These are phyloP conservation scores for Formica aserva DNA, from an alignment of 2,888 invertebrate species.

Conservation along the genomic window DNA sequence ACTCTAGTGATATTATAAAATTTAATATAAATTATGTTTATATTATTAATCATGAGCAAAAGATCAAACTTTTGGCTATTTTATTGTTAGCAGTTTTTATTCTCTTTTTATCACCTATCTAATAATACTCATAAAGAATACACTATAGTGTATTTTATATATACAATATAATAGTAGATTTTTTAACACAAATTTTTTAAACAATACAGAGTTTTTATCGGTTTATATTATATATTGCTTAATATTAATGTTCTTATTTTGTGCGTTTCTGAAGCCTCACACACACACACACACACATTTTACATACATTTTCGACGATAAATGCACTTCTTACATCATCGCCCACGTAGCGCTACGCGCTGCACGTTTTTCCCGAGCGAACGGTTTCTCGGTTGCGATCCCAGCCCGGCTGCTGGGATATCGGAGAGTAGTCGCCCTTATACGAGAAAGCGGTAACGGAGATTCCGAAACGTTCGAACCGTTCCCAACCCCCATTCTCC, in stretches of 20 bases:
- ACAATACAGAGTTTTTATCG: neutral
- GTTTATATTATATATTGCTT: neutral
- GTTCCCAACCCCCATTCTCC: conserved; percentile 43
- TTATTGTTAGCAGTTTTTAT: neutral
- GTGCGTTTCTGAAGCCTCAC: neutral
- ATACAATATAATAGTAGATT: neutral
- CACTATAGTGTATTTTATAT: neutral
- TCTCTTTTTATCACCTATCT: neutral
- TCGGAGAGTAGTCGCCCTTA: conserved; percentile 61
- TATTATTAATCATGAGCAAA: neutral
- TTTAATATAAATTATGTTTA: neutral
- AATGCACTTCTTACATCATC: neutral
- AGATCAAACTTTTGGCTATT: neutral
- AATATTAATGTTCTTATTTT: neutral
- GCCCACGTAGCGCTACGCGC: conserved; percentile 17
- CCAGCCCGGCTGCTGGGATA: conserved; percentile 57
- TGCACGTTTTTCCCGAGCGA: conserved; percentile 48
- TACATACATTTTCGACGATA: conserved; percentile 3
- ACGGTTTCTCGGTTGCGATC: conserved; percentile 56
- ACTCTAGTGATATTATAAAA: neutral
- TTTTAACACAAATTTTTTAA: neutral
- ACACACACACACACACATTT: neutral
- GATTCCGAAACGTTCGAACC: conserved; percentile 68
- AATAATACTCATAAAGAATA: neutral
- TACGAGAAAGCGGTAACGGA: conserved; percentile 60